A percentile compares a stretch with the other conserved stretches of the same genome.
phyloP scores from a whole-genome alignment of 2,888 invertebrate species.

The Mimachlamys varia region DNA sequence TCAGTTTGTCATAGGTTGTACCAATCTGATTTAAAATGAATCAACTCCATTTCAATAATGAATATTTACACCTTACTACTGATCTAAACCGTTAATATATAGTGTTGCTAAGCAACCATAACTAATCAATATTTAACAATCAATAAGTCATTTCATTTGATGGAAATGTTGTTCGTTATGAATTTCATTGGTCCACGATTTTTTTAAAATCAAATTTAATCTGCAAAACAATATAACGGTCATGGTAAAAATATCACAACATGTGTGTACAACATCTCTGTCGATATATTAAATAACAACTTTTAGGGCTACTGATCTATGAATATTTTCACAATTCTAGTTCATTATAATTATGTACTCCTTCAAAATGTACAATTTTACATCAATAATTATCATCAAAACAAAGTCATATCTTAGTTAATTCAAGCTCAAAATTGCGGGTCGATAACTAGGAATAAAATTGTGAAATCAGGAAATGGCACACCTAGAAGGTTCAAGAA shows the following conservation, averaged over 20 bases:
- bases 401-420: not conserved
- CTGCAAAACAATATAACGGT: constrained; percentile 18
- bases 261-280: not conserved
- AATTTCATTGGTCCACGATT: constrained; percentile 21
- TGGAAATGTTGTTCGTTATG: constrained; percentile 21
- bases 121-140: not conserved
- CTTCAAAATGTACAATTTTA: not conserved
- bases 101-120: constrained; percentile 12
- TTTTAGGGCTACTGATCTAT: not conserved
- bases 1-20: not conserved
- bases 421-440: constrained; percentile 11
- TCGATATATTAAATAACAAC: not conserved
- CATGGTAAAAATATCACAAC: constrained; percentile 33
- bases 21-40: constrained; percentile 1
- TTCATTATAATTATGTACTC: not conserved
- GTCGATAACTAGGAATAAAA: not conserved
- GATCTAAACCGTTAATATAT: not conserved
- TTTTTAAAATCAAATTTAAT: not conserved
- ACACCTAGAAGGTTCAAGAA: not conserved
- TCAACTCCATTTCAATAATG: not conserved
- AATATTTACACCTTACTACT: not conserved
- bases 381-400: not conserved
- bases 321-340: not conserved
- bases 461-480: not conserved
- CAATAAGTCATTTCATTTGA: not conserved